A percentile compares a stretch with the other conserved stretches of the same genome.
Conservation (phyloP, 2,888 invertebrate species). For the Parnassius mnemosyne region DNA sequence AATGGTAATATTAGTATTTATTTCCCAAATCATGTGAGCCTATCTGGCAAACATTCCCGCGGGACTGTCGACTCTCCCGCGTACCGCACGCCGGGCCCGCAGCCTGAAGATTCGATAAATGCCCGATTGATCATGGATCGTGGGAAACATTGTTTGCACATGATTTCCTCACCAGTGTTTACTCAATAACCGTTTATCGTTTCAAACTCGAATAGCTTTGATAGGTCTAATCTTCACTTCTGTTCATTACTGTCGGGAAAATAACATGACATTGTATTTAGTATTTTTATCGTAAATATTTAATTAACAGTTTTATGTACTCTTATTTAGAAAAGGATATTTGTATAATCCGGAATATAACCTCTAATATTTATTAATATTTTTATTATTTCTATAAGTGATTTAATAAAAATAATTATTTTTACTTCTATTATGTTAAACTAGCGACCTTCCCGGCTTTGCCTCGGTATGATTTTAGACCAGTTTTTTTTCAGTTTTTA, state of each 20-base stretch:
- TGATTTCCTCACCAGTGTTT: conserved; percentile 46
- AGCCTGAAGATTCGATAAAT: conserved; percentile 50
- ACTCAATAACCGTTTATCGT: conserved; percentile 30
- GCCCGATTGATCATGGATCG: conserved; percentile 56
- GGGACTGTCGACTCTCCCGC: conserved; percentile 34
- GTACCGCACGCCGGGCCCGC: conserved; percentile 10
- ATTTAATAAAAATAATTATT: too few species aligned
- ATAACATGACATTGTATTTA: not conserved
- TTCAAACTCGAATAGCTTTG: conserved; percentile 23
- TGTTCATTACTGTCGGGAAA: not conserved
- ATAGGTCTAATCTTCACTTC: not conserved
- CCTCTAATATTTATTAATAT: not conserved
- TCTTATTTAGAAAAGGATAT: not conserved
- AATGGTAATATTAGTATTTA: not conserved
- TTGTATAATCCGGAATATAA: not conserved
- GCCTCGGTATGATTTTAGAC: too few species aligned
- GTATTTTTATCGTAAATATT: not conserved
- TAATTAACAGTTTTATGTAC: too few species aligned
- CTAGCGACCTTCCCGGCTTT: too few species aligned
- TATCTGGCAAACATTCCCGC: conserved; percentile 36
- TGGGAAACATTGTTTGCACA: conserved; percentile 64
- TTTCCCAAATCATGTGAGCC: conserved; percentile 10
- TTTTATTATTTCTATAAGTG: not conserved
- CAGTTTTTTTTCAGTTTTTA: too few species aligned
- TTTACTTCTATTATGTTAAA: too few species aligned